A percentile compares a stretch with the other conserved stretches of the same genome.
These are phyloP conservation scores for Hypanus sabinus DNA, from an alignment of 2,113 vertebrate genomes.

Conservation along the genomic window DNA sequence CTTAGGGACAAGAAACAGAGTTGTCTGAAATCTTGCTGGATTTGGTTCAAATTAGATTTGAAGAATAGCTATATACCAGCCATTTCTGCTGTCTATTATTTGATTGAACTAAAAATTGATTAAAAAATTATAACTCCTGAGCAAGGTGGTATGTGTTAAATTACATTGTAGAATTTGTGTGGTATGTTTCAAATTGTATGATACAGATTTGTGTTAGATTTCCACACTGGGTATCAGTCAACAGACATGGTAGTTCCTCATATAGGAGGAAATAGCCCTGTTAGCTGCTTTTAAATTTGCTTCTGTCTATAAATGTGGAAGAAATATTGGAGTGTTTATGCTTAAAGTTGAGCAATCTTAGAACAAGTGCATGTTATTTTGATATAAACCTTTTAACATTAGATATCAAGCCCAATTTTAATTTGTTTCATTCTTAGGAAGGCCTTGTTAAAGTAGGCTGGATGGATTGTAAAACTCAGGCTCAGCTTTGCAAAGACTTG, in stretches of 20 bases:
- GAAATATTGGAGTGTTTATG: not conserved
- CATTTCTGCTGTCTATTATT: not conserved
- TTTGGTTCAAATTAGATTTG: not conserved
- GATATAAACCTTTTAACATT: not conserved
- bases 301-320: no score
- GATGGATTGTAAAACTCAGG: conserved; percentile 80
- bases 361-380: conserved; percentile 38
- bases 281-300: not conserved
- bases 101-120: not conserved
- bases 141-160: not conserved
- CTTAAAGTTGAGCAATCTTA: not conserved
- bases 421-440: conserved; percentile 56
- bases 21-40: not conserved
- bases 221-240: not conserved
- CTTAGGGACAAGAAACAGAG: not conserved
- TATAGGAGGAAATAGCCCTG: not conserved
- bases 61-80: not conserved
- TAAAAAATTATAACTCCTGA: not conserved
- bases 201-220: not conserved
- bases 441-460: conserved; percentile 87
- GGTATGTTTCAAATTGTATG: not conserved
- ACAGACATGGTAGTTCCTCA: not conserved
- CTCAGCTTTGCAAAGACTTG: conserved; percentile 78
- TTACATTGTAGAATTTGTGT: not conserved
- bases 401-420: not conserved